phyloP scores from a whole-genome alignment of 1,140 invertebrate genomes.

The Plodia interpunctella region DNA sequence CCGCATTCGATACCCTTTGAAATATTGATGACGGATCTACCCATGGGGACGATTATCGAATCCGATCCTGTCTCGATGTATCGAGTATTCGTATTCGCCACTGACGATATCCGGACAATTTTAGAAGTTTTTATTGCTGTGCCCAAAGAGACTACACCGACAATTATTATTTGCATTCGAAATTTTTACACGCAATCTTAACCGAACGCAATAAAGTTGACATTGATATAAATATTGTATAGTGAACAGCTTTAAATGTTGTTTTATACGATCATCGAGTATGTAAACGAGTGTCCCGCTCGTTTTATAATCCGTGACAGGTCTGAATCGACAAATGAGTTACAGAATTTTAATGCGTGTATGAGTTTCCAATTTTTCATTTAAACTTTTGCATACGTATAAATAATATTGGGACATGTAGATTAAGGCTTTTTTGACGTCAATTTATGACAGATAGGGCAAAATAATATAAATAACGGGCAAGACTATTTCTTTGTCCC shows the following conservation, averaged over 20 bases:
- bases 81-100: conserved; percentile 16
- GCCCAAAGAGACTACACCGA: conserved; percentile 13
- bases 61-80: conserved; percentile 26
- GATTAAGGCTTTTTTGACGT: no score
- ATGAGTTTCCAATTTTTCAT: conserved; percentile 3
- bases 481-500: no score
- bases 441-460: no score
- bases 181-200: background rate
- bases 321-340: conserved; percentile 28
- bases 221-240: background rate
- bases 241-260: conserved; percentile 9
- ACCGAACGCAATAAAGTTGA: background rate
- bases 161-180: background rate
- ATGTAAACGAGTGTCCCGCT: conserved; percentile 26
- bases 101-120: conserved; percentile 27
- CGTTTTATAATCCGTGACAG: conserved; percentile 30
- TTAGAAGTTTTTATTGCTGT: conserved; percentile 33
- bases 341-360: conserved; percentile 1
- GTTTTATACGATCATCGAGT: conserved; percentile 20
- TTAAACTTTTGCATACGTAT: background rate
- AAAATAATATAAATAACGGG: no score
- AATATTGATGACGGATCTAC: conserved; percentile 41
- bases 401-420: no score
- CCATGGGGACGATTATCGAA: conserved; percentile 37
- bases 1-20: conserved; percentile 34